Conservation (phyloP, 1,140 invertebrate species). For the Drosophila simulans region DNA sequence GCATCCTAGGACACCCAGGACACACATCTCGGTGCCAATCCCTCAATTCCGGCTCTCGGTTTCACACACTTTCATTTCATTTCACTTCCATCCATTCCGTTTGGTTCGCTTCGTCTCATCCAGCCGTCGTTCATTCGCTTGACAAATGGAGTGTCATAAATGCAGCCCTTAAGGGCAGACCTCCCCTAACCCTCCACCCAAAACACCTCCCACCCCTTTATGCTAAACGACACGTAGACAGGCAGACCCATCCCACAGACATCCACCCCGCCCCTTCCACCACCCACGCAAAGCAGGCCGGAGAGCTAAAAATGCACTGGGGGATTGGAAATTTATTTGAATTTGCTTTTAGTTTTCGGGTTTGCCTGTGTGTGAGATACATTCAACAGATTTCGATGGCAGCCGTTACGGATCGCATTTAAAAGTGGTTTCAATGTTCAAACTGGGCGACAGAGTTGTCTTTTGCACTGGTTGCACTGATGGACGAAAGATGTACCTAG, state of each 20-base stretch:
- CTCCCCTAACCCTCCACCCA: conserved; percentile 3
- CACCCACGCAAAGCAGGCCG: conserved; percentile 37
- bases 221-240: conserved; percentile 77
- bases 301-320: conserved; percentile 81
- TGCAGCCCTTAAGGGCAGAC: conserved; percentile 78
- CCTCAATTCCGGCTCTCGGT: conserved; percentile 49
- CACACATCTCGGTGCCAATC: conserved; percentile 49
- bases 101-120: conserved; percentile 42
- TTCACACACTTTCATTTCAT: conserved; percentile 66
- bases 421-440: conserved; percentile 75
- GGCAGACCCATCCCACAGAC: conserved; percentile 27
- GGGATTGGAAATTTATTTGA: conserved; percentile 84
- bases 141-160: conserved; percentile 84
- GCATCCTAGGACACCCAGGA: conserved; percentile 43
- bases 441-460: conserved; percentile 17
- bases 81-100: conserved; percentile 47
- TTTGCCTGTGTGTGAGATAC: conserved; percentile 47
- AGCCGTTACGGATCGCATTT: conserved; percentile 79
- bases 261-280: background rate
- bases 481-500: conserved; percentile 10
- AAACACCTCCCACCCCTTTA: conserved; percentile 51
- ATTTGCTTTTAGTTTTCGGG: conserved; percentile 82
- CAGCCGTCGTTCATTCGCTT: conserved; percentile 73
- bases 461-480: background rate
- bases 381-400: conserved; percentile 82